Base-by-base conservation (phyloP, 2,113 vertebrate species). In the Aspiorhynchus laticeps region DNA sequence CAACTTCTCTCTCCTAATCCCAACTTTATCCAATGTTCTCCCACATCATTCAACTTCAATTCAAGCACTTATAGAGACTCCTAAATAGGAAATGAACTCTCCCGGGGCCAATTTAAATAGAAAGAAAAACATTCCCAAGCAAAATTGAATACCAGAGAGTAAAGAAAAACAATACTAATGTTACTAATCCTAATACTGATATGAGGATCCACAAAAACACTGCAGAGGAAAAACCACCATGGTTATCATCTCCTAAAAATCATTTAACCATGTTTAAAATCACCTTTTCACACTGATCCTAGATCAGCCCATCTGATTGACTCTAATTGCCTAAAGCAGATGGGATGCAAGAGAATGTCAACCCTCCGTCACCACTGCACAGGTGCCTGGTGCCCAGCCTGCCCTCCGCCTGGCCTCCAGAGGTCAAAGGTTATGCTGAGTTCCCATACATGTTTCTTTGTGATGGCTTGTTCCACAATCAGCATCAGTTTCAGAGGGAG, bases 371-470 rank as follows among this genome's bases (percentile, higher is more conserved):
- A 89, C 90, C 92, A 78, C 88, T 86, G 88, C 95, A 94, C 96
- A 96, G 96, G 95, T 96, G 96, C 94, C 93, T 90, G 91, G 92
- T 89, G 88, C 94, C 90, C 89, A 90, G 90, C 51, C 8, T 89
- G 87, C 86, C 86, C 88, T 87, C 89, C 3, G 86, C 3, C 61
- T 93, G 90, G 91, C 92, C 80, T 91, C 56, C 31, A 31, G 90
- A 92, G 96, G 96, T 95, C 95, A 96, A 91, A 93, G 94, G 94
- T 95, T 94, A 95, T 88, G 87, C 89, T 8, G 90, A 93, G 95
- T 97, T 97, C 96, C 95, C 96, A 97, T 95, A 96, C 95, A 93
- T 92, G 87, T 63, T 85, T 87, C 93, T 96, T 97, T 96, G 96
- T 97, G 93, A 90, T 21, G 84, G 53, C 89, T 92, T 94, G 94